Evolutionary conservation across 2,888 invertebrate species (phyloP).

Genomic region (Aquatica leii): DNA sequence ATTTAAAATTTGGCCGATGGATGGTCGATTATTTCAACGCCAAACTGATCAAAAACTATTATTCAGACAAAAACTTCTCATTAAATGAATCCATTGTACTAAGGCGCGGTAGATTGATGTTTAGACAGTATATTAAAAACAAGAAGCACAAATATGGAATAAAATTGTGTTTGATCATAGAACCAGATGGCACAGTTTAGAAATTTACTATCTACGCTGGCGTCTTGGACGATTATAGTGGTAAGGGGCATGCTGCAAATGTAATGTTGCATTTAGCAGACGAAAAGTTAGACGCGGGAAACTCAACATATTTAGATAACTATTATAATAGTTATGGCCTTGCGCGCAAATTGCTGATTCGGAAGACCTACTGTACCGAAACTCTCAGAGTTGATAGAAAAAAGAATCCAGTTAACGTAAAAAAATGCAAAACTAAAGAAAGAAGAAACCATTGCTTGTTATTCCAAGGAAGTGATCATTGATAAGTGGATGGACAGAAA

Average conservation of each 20-base stretch:
- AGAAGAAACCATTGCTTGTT: not conserved
- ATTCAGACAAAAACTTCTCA: not conserved
- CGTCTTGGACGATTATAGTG: not conserved
- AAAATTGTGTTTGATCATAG: not conserved
- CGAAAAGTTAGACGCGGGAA: not conserved
- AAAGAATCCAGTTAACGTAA: not conserved
- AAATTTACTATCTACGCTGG: not conserved
- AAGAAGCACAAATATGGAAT: too few relatives aligned
- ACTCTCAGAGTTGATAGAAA: not conserved
- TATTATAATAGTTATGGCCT: too few relatives aligned
- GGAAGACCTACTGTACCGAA: too few relatives aligned
- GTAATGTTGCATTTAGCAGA: conserved; percentile 22
- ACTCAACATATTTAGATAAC: conserved; percentile 3
- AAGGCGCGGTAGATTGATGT: not conserved
- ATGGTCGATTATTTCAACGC: not conserved
- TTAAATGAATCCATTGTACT: not conserved
- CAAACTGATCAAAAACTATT: not conserved
- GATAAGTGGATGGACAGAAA: conserved; percentile 41
- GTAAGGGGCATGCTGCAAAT: not conserved
- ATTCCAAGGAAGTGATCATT: conserved; percentile 26
- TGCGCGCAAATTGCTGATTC: too few relatives aligned
- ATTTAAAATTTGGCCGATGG: not conserved
- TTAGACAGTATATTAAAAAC: not conserved
- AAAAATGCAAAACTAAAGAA: conserved; percentile 3
- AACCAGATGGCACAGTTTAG: not conserved